Evolutionary conservation across 2,797 vertebrate species (phyloP).

Genomic region (Hypotaenidia okinawae): DNA sequence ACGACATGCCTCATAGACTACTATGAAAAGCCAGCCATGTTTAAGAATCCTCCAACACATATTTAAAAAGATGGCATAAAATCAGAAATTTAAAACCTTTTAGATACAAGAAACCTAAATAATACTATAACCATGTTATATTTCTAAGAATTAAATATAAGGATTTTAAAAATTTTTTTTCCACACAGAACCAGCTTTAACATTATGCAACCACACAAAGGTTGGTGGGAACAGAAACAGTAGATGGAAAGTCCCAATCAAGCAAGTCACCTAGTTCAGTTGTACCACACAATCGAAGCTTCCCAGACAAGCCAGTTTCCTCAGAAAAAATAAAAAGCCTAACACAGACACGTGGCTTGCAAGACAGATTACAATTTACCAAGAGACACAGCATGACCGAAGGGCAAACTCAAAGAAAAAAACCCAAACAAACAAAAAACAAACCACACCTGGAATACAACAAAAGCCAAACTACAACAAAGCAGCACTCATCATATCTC

Average conservation of each 20-base stretch:
- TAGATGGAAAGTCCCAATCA: not conserved
- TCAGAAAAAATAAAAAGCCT: not conserved
- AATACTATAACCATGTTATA: not conserved
- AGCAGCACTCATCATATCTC: too few relatives aligned
- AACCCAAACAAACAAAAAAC: too few relatives aligned
- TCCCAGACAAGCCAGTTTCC: not conserved
- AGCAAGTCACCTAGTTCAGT: not conserved
- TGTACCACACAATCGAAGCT: not conserved
- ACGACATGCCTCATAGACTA: not conserved
- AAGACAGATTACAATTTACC: not conserved
- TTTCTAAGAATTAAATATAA: not conserved
- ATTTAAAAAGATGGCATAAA: not conserved
- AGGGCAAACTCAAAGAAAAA: not conserved
- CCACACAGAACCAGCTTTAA: not conserved
- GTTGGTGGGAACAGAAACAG: accelerated
- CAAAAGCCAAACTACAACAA: not conserved
- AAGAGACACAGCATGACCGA: not conserved
- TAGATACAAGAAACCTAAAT: not conserved
- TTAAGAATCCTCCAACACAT: not conserved
- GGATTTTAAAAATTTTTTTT: not conserved
- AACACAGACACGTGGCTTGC: accelerated
- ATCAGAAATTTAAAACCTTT: not conserved
- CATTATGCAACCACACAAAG: accelerated
- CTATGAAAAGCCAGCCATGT: not conserved
- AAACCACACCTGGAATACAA: not conserved